Evolutionary conservation across 2,797 vertebrate species (phyloP).

Genomic region (Gymnocypris eckloni): DNA sequence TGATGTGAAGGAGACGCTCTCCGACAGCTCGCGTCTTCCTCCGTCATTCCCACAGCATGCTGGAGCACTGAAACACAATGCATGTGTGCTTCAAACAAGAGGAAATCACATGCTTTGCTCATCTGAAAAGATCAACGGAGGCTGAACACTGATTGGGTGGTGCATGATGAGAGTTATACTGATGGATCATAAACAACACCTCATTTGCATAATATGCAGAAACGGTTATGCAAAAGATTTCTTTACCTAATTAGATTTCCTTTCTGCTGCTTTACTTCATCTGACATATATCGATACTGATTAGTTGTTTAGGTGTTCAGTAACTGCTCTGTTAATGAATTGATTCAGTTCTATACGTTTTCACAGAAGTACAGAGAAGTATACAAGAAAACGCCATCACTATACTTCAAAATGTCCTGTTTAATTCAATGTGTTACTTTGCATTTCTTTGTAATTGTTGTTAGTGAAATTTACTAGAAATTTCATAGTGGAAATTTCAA

Average conservation of each 20-base stretch:
- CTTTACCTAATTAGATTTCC: neutral
- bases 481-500: no score
- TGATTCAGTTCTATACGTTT: no score
- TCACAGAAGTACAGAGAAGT: neutral
- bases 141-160: slow-evolving; percentile 38
- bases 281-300: neutral
- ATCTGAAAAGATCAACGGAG: slow-evolving; percentile 39
- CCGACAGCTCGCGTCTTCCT: slow-evolving; percentile 61
- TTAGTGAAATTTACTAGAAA: neutral
- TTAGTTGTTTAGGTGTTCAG: neutral
- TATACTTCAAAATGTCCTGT: no score
- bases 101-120: slow-evolving; percentile 55
- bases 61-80: slow-evolving; percentile 57
- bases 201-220: slow-evolving; percentile 29
- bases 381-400: neutral
- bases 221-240: neutral
- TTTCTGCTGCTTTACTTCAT: neutral
- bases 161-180: slow-evolving; percentile 31
- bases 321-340: neutral
- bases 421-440: neutral
- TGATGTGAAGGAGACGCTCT: slow-evolving; percentile 63
- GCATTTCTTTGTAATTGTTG: neutral
- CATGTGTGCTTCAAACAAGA: slow-evolving; percentile 53
- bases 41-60: slow-evolving; percentile 55
- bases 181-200: slow-evolving; percentile 33